Evolutionary conservation across 2,888 invertebrate species (phyloP), one percentile per base, ranked within the genome.

Genomic region (Tetragonisca angustula): DNA sequence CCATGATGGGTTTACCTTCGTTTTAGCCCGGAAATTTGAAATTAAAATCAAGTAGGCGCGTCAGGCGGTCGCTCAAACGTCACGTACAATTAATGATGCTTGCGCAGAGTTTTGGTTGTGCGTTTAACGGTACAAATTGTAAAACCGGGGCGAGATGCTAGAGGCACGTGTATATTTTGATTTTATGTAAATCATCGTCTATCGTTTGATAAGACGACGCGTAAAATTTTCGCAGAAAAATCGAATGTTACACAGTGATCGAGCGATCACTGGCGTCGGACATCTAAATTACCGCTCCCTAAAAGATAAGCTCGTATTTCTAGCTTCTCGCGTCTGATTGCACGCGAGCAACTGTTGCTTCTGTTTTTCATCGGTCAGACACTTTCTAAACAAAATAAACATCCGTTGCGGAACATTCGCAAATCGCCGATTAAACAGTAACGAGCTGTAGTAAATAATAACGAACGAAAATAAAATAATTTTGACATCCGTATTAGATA

Each of bases 111-210:
- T 67, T 15, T 43, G 43, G 6, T 19, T 43, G 21, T 27, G 2
- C n/a, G 4, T 17, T 52, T 64, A 76, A 76, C 70, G 61, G 68
- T 62, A 27, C 43, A 62, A 64, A 43, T 52, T 43, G 70, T 70
- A 64, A 17, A 64, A 62, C 36, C 21, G 24, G 52, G 19, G 4
- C 15, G 15, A 32, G 17, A 21, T 2, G 43, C 32, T 43, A n/a
- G 2, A 19, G 65, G 4, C 15, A 56, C n/a, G 43, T 49, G 13
- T 19, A 56, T 0, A 19, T 24, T 21, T 43, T 4, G 49, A 27
- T 67, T 67, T 67, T 49, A 27, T 75, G 49, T 3, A 75, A 56
- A 67, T 67, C 17, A 2, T 4, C 11, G 50, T 9, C 17, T n/a
- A 24, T 2, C 61, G 27, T n/a, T 49, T 21, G 21, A 15, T 32